These are phyloP conservation scores for Acipenser ruthenus DNA, from an alignment of 2,797 vertebrate species.

Conservation along the genomic window DNA sequence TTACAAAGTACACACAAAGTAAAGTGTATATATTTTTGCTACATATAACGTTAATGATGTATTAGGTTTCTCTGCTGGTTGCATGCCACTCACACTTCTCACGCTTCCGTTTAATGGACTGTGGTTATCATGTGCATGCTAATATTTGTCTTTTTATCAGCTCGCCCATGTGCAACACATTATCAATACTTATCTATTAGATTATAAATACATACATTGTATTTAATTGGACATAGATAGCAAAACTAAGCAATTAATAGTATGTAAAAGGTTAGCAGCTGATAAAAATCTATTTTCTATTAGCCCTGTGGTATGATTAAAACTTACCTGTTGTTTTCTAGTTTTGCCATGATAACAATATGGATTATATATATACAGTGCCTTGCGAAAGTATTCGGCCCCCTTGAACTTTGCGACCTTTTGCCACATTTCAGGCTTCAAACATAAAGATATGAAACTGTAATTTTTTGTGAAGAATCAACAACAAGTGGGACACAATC, in stretches of 20 bases:
- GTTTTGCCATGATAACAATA: no score
- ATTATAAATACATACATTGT: conserved; percentile 54
- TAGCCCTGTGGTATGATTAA: conserved; percentile 45
- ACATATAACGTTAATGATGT: conserved; percentile 2
- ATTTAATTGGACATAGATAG: conserved; percentile 52
- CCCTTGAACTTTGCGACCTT: no score
- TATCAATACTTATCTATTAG: conserved; percentile 63
- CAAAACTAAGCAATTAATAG: conserved; percentile 57
- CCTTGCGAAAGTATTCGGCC: no score
- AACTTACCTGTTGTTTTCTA: no score
- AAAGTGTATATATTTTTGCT: neutral
- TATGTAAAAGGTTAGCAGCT: conserved; percentile 58
- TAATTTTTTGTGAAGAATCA: no score
- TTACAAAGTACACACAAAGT: neutral
- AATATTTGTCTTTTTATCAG: conserved; percentile 44
- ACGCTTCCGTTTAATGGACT: conserved; percentile 39
- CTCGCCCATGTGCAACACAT: conserved; percentile 32
- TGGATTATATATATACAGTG: no score
- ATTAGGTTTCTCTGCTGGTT: conserved; percentile 13
- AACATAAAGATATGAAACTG: no score
- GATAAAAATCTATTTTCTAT: conserved; percentile 62
- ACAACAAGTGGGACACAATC: no score
- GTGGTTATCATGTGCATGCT: conserved; percentile 48
- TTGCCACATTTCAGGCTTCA: no score
- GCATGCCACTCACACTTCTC: conserved; percentile 7